These are phyloP conservation scores for Allygus modestus DNA, from an alignment of 2,888 invertebrate genomes.

Conservation along the genomic window DNA sequence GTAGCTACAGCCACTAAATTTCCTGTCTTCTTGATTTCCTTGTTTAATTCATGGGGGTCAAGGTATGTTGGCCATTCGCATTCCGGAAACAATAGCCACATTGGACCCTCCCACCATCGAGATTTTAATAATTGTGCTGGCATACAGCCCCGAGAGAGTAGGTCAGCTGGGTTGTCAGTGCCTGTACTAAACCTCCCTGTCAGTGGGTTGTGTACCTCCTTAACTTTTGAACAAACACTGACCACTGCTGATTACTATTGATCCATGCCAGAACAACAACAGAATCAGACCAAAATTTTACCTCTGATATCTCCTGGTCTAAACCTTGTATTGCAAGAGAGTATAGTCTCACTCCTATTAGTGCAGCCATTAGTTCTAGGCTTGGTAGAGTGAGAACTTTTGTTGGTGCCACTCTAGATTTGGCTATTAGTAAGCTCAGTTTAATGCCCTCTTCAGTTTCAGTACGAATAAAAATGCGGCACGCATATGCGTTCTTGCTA, in stretches of 20 bases:
- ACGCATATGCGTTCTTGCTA: slow-evolving; percentile 60
- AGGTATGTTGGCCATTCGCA: slow-evolving; percentile 39
- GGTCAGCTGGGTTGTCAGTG: slow-evolving; percentile 22
- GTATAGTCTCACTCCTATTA: slow-evolving; percentile 58
- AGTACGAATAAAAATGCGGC: slow-evolving; percentile 59
- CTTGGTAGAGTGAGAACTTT: slow-evolving; percentile 56
- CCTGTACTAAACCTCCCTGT: not conserved
- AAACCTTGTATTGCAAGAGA: slow-evolving; percentile 14
- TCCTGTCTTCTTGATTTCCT: slow-evolving; percentile 24
- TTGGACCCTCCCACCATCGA: slow-evolving; percentile 46
- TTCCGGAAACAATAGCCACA: slow-evolving; percentile 20
- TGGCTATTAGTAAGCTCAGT: slow-evolving; percentile 53
- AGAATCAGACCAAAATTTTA: slow-evolving; percentile 62
- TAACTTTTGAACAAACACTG: slow-evolving; percentile 60
- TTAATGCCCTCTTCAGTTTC: slow-evolving; percentile 40
- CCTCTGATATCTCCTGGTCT: not conserved
- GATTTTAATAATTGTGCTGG: slow-evolving; percentile 23
- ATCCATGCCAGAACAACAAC: slow-evolving; percentile 62
- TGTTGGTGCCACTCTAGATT: slow-evolving; percentile 55
- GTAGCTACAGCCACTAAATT: slow-evolving; percentile 1
- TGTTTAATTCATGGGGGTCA: not conserved
- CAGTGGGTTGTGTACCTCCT: slow-evolving; percentile 42
- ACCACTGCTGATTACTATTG: slow-evolving; percentile 53
- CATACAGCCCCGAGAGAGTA: slow-evolving; percentile 39
- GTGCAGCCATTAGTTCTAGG: slow-evolving; percentile 62